Base-by-base conservation (phyloP, 1,140 invertebrate species). In the Lepidotrigona ventralis region DNA sequence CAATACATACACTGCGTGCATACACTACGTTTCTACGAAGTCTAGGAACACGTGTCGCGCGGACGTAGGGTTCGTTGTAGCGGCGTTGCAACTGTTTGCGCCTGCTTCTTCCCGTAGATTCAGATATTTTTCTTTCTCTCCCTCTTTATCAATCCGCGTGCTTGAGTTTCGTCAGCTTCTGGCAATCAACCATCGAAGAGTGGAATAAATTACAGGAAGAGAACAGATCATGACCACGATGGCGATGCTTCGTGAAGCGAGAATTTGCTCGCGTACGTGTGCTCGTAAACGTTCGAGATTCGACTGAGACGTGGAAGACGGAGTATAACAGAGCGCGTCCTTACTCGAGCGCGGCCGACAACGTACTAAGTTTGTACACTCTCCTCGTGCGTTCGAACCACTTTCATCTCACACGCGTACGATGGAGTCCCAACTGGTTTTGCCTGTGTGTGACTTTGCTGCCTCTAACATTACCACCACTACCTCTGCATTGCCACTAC, bases 381-480 rank as follows among this genome's bases (percentile, higher is more conserved):
- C 60, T 82, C 89, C 89, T 88, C 85, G 90, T 88, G 85, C 83
- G 83, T 79, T 79, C 83, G 71, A 81, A 63, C 56, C 79, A 86
- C 81, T 84, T 86, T 87, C 81, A 84, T 81, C 84, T 81, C 68
- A 73, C 72, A 81, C 88, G 88, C 82, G 84, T 88, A 86, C 89
- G 88, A 88, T 83, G 81, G 87, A 88, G 88, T 81, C 82, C 81
- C 79, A 77, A 86, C 88, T 88, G 79, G 83, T 75, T 46, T 79
- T 79, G 73, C 54, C 29, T 54, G n/a, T 17, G n/a, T 17, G 68
- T 83, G 39, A 46, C 71, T 70, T 79, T 56, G 73, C 85, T 71
- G 71, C 54, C 83, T 68, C 70, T 70, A 74, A 74, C 54, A 56
- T 3, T 53, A 0, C 51, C 51, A 53, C 54, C 23, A 60, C 58